Conservation (phyloP, 1,140 invertebrate species). For the Orchesella cincta region DNA sequence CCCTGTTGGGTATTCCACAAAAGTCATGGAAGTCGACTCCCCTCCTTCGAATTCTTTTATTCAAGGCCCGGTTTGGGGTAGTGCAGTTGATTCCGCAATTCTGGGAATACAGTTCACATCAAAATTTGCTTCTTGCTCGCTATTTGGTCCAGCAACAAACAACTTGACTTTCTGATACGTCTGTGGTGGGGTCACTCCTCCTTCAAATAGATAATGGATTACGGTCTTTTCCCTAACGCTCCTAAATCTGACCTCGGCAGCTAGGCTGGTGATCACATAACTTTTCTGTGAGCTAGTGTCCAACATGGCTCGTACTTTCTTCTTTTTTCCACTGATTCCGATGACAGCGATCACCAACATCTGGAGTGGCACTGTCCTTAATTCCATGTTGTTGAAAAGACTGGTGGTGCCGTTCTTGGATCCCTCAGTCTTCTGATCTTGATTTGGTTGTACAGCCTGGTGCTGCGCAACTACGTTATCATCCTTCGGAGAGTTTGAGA, state of each 20-base stretch:
- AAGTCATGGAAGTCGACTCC: too few relatives aligned
- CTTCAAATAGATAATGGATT: constrained; percentile 26
- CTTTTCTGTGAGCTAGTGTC: neutral
- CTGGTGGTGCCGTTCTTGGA: too few relatives aligned
- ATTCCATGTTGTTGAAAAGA: too few relatives aligned
- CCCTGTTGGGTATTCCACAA: too few relatives aligned
- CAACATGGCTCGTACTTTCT: neutral
- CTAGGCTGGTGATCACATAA: neutral
- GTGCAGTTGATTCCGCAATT: constrained; percentile 35
- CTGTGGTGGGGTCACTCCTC: neutral
- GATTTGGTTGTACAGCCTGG: too few relatives aligned
- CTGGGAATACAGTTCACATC: constrained; percentile 9
- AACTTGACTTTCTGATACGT: constrained; percentile 10
- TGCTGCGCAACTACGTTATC: too few relatives aligned
- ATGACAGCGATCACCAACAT: neutral
- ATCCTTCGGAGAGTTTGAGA: too few relatives aligned
- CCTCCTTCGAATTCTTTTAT: neutral
- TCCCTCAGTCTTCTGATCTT: too few relatives aligned
- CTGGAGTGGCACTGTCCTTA: too few relatives aligned
- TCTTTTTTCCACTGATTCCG: too few relatives aligned
- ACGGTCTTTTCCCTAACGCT: neutral
- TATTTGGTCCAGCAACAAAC: neutral
- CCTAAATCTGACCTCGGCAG: neutral
- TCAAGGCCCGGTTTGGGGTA: neutral
- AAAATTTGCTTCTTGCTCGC: neutral